Percentiles rank a stretch among this genome's conserved stretches.
These are phyloP conservation scores for Drosophila repletoides DNA, from an alignment of 1,140 invertebrate genomes.

Conservation along the genomic window DNA sequence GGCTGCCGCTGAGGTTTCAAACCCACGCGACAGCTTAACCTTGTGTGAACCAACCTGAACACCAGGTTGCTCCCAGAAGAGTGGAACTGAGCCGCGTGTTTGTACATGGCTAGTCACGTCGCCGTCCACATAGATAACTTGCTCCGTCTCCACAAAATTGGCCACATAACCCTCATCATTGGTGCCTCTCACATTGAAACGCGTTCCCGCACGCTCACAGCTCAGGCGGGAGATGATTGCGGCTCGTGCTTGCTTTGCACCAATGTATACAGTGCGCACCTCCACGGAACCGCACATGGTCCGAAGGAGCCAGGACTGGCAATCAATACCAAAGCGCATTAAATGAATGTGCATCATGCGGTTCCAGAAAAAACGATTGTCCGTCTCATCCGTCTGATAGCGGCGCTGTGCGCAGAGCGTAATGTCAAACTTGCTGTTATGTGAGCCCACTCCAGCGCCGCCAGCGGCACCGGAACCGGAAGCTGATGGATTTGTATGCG, in stretches of 20 bases:
- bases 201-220: conserved; percentile 97
- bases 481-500: conserved; percentile 84
- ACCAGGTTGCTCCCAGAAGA: conserved; percentile 99
- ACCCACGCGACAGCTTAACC: conserved; percentile 97
- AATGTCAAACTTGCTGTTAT: conserved; percentile 87
- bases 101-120: conserved; percentile 92
- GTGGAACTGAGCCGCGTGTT: conserved; percentile 97
- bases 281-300: conserved; percentile 98
- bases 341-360: conserved; percentile 96
- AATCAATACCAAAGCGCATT: conserved; percentile 94
- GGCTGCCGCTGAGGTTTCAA: conserved; percentile 94
- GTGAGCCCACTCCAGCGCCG: conserved; percentile 62
- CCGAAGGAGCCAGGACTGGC: conserved; percentile 94
- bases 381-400: conserved; percentile 89
- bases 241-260: conserved; percentile 94
- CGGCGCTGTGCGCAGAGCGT: conserved; percentile 96
- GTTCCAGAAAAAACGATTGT: conserved; percentile 99
- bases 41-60: conserved; percentile 99
- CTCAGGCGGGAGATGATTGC: conserved; percentile 97
- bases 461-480: conserved; percentile 78
- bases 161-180: conserved; percentile 99
- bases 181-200: conserved; percentile 98
- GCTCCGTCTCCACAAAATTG: conserved; percentile 99
- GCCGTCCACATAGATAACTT: conserved; percentile 95
- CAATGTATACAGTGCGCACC: conserved; percentile 97